Conservation (phyloP, 2,888 invertebrate genomes). For the Drosophila nigricruria region DNA sequence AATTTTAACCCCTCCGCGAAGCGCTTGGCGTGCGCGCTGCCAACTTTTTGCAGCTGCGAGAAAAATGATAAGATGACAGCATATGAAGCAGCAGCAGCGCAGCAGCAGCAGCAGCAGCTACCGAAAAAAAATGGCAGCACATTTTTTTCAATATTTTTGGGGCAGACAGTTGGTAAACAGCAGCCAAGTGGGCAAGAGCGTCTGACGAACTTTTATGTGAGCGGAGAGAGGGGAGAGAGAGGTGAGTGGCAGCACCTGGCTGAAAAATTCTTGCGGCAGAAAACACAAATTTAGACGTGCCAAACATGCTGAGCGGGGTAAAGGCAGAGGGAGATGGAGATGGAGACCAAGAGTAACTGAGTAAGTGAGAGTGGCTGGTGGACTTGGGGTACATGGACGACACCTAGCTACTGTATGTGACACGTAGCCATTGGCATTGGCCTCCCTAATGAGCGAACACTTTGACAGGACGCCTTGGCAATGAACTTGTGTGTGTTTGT, state of each 20-base stretch:
- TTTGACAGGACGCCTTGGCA: constrained; percentile 66
- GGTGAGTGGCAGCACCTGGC: constrained; percentile 55
- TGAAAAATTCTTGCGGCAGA: constrained; percentile 44
- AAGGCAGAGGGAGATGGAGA: neutral
- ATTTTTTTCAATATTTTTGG: constrained; percentile 76
- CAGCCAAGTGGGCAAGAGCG: constrained; percentile 42
- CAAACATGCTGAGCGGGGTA: constrained; percentile 6
- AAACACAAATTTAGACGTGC: constrained; percentile 54
- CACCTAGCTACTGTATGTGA: constrained; percentile 39
- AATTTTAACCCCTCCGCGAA: constrained; percentile 68
- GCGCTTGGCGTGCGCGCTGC: constrained; percentile 29
- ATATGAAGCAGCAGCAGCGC: constrained; percentile 56
- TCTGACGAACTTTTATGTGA: constrained; percentile 22
- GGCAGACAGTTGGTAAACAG: constrained; percentile 75
- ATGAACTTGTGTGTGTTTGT: constrained; percentile 56
- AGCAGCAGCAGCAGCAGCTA: constrained; percentile 21
- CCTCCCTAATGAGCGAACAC: constrained; percentile 76
- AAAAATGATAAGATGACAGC: constrained; percentile 81
- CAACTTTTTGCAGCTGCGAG: constrained; percentile 54
- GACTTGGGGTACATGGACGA: neutral
- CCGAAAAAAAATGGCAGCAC: constrained; percentile 66
- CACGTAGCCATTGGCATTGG: constrained; percentile 80
- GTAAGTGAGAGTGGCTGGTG: neutral
- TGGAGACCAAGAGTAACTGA: neutral
- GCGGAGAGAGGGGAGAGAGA: too few relatives aligned